Evolutionary conservation across 2,113 vertebrate genomes (phyloP), one percentile per base, ranked within the genome.

Genomic region (Oryzias curvinotus): DNA sequence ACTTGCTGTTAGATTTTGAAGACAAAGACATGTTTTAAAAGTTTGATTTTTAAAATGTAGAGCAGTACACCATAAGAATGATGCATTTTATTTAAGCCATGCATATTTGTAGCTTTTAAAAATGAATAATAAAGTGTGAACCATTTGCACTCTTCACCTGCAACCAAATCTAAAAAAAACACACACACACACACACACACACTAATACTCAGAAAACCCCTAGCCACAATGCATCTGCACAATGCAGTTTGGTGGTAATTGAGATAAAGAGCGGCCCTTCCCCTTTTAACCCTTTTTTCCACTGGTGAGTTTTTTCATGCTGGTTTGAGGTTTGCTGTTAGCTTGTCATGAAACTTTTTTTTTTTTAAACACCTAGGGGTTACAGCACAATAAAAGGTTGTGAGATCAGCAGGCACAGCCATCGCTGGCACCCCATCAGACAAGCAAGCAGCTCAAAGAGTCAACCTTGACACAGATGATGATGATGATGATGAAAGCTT

Each of bases 401-500:
- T 0, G n/a, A 48, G 42, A 17, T 49, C 43, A 42, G 17, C 5
- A 8, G 41, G 30, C 57, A 77, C 13, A 66, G 7, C 55, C 59
- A 28, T 10, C 23, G 28, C 15, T 52, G 10, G 49, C 17, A 42
- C 26, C 18, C 0, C 14, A 15, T 18, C 5, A 8, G 25, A 44
- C 53, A 10, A 7, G 18, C 0, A 25, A 58, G 14, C 14, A 46
- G 14, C 0, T 18, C 0, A 0, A 23, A 71, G 48, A 63, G 6
- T 16, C 0, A 36, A 57, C 16, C 41, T 45, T n/a, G 42, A 25
- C 15, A 44, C 42, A 0, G 51, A 68, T 5, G 52, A 71, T 21
- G 21, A 21, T n/a, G n/a, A n/a, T 21, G 21, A 21, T 71, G 73
- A 75, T 73, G 77, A 86, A 78, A 67, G 83, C 51, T 44, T 28